A percentile compares a stretch with the other conserved stretches of the same genome.
These are phyloP conservation scores for Euplexia lucipara DNA, from an alignment of 2,888 invertebrate species.

Conservation along the genomic window DNA sequence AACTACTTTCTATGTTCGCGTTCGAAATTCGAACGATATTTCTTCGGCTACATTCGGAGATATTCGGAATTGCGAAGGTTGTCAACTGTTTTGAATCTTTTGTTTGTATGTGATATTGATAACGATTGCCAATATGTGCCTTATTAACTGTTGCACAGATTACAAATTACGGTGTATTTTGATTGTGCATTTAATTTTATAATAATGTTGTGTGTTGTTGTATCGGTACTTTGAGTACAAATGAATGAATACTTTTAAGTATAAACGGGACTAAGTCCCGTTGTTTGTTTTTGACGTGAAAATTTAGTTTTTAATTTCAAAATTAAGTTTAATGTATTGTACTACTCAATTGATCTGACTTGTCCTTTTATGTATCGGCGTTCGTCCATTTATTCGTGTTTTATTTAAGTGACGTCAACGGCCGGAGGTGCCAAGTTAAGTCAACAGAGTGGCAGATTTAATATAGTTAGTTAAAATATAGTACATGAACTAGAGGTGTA, in stretches of 20 bases:
- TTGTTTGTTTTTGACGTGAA: slow-evolving; percentile 48
- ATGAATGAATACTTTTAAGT: slow-evolving; percentile 68
- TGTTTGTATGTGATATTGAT: slow-evolving; percentile 55
- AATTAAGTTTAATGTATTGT: slow-evolving; percentile 25
- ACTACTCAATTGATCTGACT: slow-evolving; percentile 53
- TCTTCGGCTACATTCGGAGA: slow-evolving; percentile 27
- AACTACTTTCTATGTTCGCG: slow-evolving; percentile 24
- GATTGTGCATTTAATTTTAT: slow-evolving; percentile 67
- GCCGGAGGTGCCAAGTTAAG: slow-evolving; percentile 44
- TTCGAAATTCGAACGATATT: slow-evolving; percentile 12
- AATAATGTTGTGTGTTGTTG: slow-evolving; percentile 62
- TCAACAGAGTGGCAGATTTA: slow-evolving; percentile 45
- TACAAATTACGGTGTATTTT: slow-evolving; percentile 63
- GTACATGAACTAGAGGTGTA: slow-evolving; percentile 25
- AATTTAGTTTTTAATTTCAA: slow-evolving; percentile 26
- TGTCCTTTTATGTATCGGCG: slow-evolving; percentile 28
- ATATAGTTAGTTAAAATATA: slow-evolving; percentile 33
- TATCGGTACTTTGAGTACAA: slow-evolving; percentile 86
- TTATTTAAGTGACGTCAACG: slow-evolving; percentile 33
- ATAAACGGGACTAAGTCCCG: slow-evolving; percentile 76
- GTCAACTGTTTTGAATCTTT: slow-evolving; percentile 40
- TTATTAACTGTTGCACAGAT: slow-evolving; percentile 48
- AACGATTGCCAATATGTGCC: slow-evolving; percentile 54
- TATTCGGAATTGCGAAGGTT: slow-evolving; percentile 17
- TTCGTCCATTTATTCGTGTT: slow-evolving; percentile 24